Evolutionary conservation across 92 coral and sea anemone species (phyloP), one percentile per base, ranked within the genome.

Genomic region (Scolanthus callimorphus): DNA sequence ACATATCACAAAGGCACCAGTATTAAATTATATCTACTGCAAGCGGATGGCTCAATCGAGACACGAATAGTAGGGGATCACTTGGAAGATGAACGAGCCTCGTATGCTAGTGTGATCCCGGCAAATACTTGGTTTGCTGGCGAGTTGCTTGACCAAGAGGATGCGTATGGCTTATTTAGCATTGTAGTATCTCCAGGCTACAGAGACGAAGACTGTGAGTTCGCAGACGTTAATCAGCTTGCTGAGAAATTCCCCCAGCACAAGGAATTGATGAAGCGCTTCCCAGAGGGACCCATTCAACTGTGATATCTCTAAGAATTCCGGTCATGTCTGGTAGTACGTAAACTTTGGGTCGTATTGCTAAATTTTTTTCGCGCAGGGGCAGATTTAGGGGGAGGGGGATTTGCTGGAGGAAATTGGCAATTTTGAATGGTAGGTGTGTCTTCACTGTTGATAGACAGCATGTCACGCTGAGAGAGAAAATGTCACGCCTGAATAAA

Each of bases 101-200:
- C 46, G 3, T 82, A 62, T 29, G 74, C 73, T 19, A 55, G 58
- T 39, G 85, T 70, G 21, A 67, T 90, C 3, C 95, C 90, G 6
- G 80, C 79, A n/a, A 81, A 84, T 25, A 59, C 78, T 25, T 90
- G 97, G 97, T 90, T 90, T 67, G 92, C 86, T 2, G 81, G 79
- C 17, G 84, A 81, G 58, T 73, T 86, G 34, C 52, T 59, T 12
- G 80, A 69, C 25, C 61, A 69, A 39, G 80, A 51, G 3, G 64
- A 31, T 49, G 28, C 53, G 43, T 79, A 48, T 15, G 80, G 82
- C 17, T 71, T 86, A 27, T 76, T 61, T 59, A 83, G 95, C 26
- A 78, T 70, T 39, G 72, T 88, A 8, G 88, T 78, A 0, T 66
- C 85, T 0, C 97, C 97, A 0, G 97, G 97, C 3, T 90, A 82